Base-by-base conservation (phyloP, 2,888 invertebrate genomes). In the Biston stratarius region DNA sequence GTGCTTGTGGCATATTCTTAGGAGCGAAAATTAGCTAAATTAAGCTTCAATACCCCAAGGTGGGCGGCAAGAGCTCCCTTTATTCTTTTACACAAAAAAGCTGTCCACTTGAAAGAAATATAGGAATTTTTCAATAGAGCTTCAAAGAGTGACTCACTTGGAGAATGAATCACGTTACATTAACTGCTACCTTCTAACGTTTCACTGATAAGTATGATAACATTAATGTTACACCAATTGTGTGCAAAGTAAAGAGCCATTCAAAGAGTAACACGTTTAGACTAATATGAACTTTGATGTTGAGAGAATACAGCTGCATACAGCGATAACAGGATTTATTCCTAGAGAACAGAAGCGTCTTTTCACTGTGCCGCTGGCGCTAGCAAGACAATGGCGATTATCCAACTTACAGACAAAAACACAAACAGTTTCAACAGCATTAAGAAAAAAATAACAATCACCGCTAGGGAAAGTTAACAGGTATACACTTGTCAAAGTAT, bases 391-490 rank as follows among this genome's bases (percentile, higher is more conserved):
- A 89, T 88, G 75, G 77, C 76, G 83, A 86, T 89, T 87, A 91
- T 86, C 87, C 84, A 77, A 82, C 75, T 76, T 73, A 71, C 82
- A 84, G 85, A 84, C 82, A 75, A 82, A 85, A 85, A 88, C 83
- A 87, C 85, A 90, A 90, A 90, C 87, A 87, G 80, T 63, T 76
- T 78, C 81, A 76, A 85, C 79, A 87, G 76, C 72, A 56, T 71
- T 76, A 72, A 80, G n/a, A 87, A 87, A 89, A 87, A 85, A 73
- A 79, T 76, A 73, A 80, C 82, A 82, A 75, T 77, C 80, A 80
- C 79, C 80, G 76, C 81, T 82, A 82, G 85, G 86, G 87, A 90
- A 91, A 91, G 89, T 88, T 86, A 85, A 87, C 85, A 88, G 85
- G 83, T 82, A 86, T 77, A 88, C 84, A 76, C 69, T 70, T 69